A percentile compares a stretch with the other conserved stretches of the same genome.
These are phyloP conservation scores for Orthonyx spaldingii DNA, from an alignment of 2,113 vertebrate genomes.

Conservation along the genomic window DNA sequence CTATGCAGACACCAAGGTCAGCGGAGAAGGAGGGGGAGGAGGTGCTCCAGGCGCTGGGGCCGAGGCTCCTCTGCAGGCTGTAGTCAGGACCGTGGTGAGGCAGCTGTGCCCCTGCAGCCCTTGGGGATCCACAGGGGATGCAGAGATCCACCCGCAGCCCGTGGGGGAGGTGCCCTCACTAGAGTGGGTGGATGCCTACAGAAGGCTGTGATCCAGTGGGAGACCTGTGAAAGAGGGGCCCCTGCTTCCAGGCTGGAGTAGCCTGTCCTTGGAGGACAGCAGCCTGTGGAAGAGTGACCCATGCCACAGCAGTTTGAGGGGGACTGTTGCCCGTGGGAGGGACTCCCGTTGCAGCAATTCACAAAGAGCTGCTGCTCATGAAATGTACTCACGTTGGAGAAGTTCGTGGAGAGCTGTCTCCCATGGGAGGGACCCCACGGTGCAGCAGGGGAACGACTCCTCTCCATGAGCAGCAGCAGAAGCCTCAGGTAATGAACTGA, in stretches of 20 bases:
- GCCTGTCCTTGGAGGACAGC: not conserved
- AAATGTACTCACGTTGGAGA: not conserved
- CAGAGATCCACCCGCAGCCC: not conserved
- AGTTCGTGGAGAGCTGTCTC: not conserved
- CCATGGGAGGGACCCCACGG: not conserved
- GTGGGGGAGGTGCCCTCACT: not conserved
- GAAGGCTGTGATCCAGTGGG: not conserved
- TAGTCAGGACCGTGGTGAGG: not conserved
- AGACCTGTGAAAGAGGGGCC: not conserved
- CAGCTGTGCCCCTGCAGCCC: not conserved
- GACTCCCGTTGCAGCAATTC: not conserved
- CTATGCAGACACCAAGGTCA: not conserved
- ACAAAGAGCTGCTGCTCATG: not conserved
- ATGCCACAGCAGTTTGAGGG: rapidly evolving
- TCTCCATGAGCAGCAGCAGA: not conserved
- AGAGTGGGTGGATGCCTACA: not conserved
- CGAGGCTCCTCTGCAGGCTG: rapidly evolving
- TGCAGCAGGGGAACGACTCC: not conserved
- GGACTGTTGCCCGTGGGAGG: not conserved
- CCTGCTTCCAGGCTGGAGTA: not conserved
- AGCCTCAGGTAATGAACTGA: not conserved
- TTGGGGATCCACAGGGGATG: rapidly evolving
- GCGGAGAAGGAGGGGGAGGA: not conserved
- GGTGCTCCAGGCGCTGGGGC: not conserved
- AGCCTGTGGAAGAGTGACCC: rapidly evolving